phyloP scores from a whole-genome alignment of 2,797 vertebrate genomes.

The Cyprinella venusta region DNA sequence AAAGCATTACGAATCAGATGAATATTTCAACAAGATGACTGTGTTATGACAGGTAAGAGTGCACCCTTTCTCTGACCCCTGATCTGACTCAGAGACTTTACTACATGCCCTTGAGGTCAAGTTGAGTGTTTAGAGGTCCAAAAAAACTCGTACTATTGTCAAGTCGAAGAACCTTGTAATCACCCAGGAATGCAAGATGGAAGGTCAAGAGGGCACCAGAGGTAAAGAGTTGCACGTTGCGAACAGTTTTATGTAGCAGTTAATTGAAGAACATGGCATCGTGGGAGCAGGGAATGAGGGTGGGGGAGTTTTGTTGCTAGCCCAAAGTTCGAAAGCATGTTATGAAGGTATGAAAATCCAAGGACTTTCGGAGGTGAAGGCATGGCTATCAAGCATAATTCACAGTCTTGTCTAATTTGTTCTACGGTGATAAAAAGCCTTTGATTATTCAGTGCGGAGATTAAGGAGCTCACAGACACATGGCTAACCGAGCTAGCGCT shows the following conservation, averaged over 20 bases:
- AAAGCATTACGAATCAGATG: conserved; percentile 22
- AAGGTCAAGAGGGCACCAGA: conserved; percentile 19
- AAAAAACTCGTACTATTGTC: background rate
- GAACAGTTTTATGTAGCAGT: conserved; percentile 53
- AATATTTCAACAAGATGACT: conserved; percentile 43
- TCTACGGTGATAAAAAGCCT: conserved; percentile 61
- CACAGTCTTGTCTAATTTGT: conserved; percentile 64
- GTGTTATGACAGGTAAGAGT: conserved; percentile 12
- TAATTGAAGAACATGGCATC: conserved; percentile 55
- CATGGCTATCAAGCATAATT: conserved; percentile 62
- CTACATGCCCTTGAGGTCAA: conserved; percentile 11
- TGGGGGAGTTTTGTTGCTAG: conserved; percentile 27
- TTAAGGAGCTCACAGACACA: conserved; percentile 66
- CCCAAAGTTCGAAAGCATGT: conserved; percentile 53
- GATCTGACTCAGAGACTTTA: conserved; percentile 28
- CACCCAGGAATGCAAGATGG: background rate
- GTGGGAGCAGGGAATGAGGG: conserved; percentile 32
- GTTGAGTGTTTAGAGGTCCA: conserved; percentile 11
- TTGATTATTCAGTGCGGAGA: conserved; percentile 61
- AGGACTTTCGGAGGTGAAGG: conserved; percentile 63
- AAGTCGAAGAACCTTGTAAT: background rate
- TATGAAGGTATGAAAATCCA: conserved; percentile 60
- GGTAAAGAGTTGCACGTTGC: conserved; percentile 36
- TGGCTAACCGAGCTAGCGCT: conserved; percentile 31
- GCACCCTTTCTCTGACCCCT: conserved; percentile 8